These are phyloP conservation scores for Sula dactylatra DNA, from an alignment of 2,113 vertebrate species.

Conservation along the genomic window DNA sequence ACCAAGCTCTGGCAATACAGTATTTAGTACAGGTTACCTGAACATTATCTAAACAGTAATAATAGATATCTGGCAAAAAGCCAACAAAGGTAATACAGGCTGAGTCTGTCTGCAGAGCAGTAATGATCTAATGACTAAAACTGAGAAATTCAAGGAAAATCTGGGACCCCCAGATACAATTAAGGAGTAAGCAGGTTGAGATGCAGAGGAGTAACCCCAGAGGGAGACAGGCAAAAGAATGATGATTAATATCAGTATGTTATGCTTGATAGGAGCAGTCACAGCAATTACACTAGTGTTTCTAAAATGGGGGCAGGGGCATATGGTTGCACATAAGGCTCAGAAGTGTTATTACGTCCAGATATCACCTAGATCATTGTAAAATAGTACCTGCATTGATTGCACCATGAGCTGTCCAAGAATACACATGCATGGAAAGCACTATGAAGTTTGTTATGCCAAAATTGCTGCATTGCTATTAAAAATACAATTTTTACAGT, in stretches of 20 bases:
- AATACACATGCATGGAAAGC: not conserved
- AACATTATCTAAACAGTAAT: not conserved
- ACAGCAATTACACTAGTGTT: not conserved
- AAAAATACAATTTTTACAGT: slow-evolving; percentile 17
- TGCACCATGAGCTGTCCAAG: not conserved
- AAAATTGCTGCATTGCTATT: not conserved
- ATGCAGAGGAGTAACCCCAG: not conserved
- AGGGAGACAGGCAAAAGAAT: not conserved
- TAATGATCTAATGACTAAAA: not conserved
- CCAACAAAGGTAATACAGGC: not conserved
- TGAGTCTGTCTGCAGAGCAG: not conserved
- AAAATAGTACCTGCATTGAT: not conserved
- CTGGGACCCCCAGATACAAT: not conserved
- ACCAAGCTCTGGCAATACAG: not conserved
- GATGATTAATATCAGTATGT: not conserved
- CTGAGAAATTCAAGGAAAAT: slow-evolving; percentile 1
- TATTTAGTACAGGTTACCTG: not conserved
- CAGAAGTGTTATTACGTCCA: not conserved
- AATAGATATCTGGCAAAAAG: not conserved
- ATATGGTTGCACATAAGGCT: not conserved
- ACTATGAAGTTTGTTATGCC: not conserved
- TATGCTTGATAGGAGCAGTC: not conserved
- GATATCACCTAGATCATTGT: not conserved
- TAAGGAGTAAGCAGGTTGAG: not conserved
- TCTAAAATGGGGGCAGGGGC: not conserved